Base-by-base conservation (phyloP, 2,113 vertebrate genomes). In the Etheostoma cragini region DNA sequence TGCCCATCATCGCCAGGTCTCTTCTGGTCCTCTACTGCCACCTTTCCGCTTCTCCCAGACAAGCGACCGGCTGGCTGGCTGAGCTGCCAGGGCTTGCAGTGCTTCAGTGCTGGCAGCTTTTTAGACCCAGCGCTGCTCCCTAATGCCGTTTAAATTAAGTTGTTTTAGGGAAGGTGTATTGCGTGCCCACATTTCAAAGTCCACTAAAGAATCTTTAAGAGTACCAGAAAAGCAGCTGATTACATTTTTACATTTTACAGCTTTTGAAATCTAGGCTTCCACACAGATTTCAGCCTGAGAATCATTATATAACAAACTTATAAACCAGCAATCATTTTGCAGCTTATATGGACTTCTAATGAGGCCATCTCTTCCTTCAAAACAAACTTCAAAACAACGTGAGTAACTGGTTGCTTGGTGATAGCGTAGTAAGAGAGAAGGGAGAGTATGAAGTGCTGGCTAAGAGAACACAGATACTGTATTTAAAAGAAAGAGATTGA, bases 1-100 rank as follows among this genome's bases (percentile, higher is more conserved):
- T 80, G 83, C 76, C 83, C 75, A 19, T 35, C 84, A 0, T 4
- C 5, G 38, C 30, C 54, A 3, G 49, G 35, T 68, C 21, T 77
- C 77, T 12, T 19, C 70, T 7, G 62, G 86, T 87, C 82, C 89
- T 94, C 92, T 90, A 72, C 85, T 77, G 91, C 88, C 91, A 87
- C 89, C 89, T 89, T 46, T 81, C 83, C 85, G 84, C 82, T 8
- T 16, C 67, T 6, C 21, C 0, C 24, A 61, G 73, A 22, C 10
- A 10, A 42, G 38, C 38, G 38, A 42, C 22, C 6, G n/a, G 0
- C 24, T 2, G 12, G 0, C 80, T 42, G 61, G 35, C 75, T 5
- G 64, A 26, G 53, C 52, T 62, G 26, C 10, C 33, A 21, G 70
- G 45, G n/a, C 38, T 63, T 6, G 22, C 49, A 35, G 69, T 2